A percentile compares a stretch with the other conserved stretches of the same genome.
Conservation (phyloP, 2,113 vertebrate genomes). For the Vulpes lagopus region DNA sequence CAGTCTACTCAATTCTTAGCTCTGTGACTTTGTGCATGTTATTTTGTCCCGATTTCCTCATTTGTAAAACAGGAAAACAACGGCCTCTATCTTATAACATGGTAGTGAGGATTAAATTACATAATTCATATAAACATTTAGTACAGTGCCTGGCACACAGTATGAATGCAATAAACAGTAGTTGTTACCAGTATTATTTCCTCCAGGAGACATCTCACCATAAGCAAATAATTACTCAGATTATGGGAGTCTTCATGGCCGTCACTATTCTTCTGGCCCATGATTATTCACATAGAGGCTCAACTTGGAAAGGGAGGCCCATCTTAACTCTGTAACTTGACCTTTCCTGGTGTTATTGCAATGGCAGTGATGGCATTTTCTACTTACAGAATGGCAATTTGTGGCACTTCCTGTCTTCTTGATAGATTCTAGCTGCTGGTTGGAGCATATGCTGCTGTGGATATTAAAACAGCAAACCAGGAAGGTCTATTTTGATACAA, state of each 20-base stretch:
- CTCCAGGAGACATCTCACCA: neutral
- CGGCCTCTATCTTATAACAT: neutral
- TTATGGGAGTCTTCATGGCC: neutral
- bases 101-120: neutral
- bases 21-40: neutral
- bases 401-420: constrained; percentile 57
- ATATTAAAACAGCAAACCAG: neutral
- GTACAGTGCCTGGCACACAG: constrained; percentile 8
- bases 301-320: neutral
- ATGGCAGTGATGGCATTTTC: constrained; percentile 17
- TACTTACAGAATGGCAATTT: constrained; percentile 31
- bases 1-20: neutral
- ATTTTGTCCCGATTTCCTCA: neutral
- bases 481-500: constrained; percentile 63
- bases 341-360: constrained; percentile 47
- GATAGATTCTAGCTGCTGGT: constrained; percentile 63
- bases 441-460: constrained; percentile 44
- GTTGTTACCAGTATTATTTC: neutral
- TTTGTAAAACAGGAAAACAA: constrained; percentile 47
- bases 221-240: constrained; percentile 42
- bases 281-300: neutral
- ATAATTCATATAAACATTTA: constrained; percentile 23
- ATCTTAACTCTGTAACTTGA: constrained; percentile 37
- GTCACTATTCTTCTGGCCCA: neutral
- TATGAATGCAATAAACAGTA: neutral